Evolutionary conservation across 2,113 vertebrate genomes (phyloP), one percentile per base, ranked within the genome.

Genomic region (Perognathus longimembris): DNA sequence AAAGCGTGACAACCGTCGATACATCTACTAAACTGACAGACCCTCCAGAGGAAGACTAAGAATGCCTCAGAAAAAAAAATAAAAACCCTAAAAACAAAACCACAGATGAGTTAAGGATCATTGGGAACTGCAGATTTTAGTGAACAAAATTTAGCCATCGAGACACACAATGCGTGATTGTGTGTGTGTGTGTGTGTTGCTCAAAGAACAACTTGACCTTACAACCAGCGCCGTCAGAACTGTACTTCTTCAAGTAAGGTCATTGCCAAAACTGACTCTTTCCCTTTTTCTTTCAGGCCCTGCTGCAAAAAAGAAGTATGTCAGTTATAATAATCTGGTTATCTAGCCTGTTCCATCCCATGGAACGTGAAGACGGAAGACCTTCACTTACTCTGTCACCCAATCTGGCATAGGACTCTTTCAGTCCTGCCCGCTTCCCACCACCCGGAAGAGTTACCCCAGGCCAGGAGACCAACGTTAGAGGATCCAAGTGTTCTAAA

Each of bases 261-360:
- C 17, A 30, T 8, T 26, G 38, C 64, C 30, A 17, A 7, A 32
- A 87, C 54, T 95, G 34, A 97, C 59, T 45, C 40, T 45, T 76
- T 32, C 1, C 0, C 0, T 6, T 95, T 97, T 45, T 97, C 54
- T 79, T 96, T 14, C 97, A 99, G 99, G 99, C 98, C 99, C 99
- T 70, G 99, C 99, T 91, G 98, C 98, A 83, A 99, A 99, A 97
- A 99, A 99, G 98, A 99, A 99, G 96, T 99, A 99, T 70, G 99
- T 99, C 98, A 99, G 98, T 97, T 99, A 99, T 98, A 99, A 99
- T 94, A 98, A 99, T 98, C 98, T 99, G 93, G 99, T 99, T 95
- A 99, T 99, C 97, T 99, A 98, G 98, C 76, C 78, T 77, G 88
- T 95, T 97, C 95, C 94, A 97, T 97, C 96, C 36, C 66, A 88